Evolutionary conservation across 37 sponge, comb jelly and placozoan species (phyloP).

Genomic region (Eunapius fragilis): DNA sequence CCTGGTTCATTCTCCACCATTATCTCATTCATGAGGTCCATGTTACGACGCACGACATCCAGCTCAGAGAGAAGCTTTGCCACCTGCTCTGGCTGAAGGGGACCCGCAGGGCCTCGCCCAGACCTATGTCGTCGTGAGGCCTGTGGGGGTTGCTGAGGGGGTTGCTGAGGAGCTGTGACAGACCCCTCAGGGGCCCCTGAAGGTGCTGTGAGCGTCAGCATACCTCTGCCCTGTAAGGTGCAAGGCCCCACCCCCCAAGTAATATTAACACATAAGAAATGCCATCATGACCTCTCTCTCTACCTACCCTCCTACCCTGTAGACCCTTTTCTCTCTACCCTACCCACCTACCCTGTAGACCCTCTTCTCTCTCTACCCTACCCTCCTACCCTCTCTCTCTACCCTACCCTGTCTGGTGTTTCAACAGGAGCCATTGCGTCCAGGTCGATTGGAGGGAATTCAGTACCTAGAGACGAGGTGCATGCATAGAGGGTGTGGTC

Average conservation of each 20-base stretch:
- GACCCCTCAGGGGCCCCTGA: neutral
- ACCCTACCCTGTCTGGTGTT: constrained; percentile 66
- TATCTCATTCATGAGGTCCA: constrained; percentile 91
- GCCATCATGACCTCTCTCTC: too few relatives aligned
- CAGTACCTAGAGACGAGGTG: constrained; percentile 6
- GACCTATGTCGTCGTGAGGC: neutral
- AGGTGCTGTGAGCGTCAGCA: neutral
- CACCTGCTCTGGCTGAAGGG: constrained; percentile 71
- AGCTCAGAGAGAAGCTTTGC: constrained; percentile 88
- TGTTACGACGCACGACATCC: constrained; percentile 87
- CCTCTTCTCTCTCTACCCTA: too few relatives aligned
- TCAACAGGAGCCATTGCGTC: constrained; percentile 89
- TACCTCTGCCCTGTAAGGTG: neutral
- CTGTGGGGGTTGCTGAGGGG: neutral
- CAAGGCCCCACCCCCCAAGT: constrained; percentile 1
- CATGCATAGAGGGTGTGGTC: neutral
- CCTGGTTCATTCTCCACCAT: constrained; percentile 88
- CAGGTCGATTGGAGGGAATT: constrained; percentile 95
- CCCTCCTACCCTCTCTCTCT: neutral
- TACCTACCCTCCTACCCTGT: too few relatives aligned
- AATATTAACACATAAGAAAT: too few relatives aligned
- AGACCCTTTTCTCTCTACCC: too few relatives aligned
- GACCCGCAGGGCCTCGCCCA: constrained; percentile 40
- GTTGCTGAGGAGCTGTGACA: neutral
- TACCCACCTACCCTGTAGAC: too few relatives aligned